Evolutionary conservation across 23 tunicate genomes (phyloP), one percentile per base, ranked within the genome.

Genomic region (Styela plicata): DNA sequence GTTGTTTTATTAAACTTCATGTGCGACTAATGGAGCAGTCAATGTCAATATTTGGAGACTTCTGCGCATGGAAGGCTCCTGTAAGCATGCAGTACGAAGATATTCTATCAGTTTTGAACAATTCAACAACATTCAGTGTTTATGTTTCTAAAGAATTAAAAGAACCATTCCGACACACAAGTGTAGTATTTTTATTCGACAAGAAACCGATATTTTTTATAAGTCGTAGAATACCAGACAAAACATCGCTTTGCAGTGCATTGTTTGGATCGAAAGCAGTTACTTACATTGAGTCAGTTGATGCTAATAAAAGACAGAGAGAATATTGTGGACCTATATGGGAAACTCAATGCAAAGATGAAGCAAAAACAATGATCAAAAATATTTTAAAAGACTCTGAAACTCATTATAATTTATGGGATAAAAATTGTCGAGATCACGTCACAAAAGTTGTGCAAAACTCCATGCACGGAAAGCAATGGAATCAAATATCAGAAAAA

Each of bases 181-280:
- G 77, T 36, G 35, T 71, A 3, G 77, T 28, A 32, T 36, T 71
- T 21, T 34, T 28, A 18, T 71, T 32, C n/a, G 77, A 71, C 29
- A 36, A 36, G 29, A 32, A 71, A 32, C 34, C 77, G 13, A 21
- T 33, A 3, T 71, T 71, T 29, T 16, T 30, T 7, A 32, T 71
- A 71, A 71, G 37, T 34, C 77, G 77, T 3, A 21, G 77, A 22
- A 71, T 71, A 28, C 77, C 77, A n/a, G 77, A 71, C 17, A 71
- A 71, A 29, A 71, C 77, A 3, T 32, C 77, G 3, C 34, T 71
- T 3, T 33, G 24, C 23, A 22, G 3, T 21, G 77, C 77, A 71
- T 21, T 71, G 17, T 30, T 71, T 34, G 77, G 77, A 5, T 33
- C 77, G 23, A 31, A 33, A 21, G 77, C 77, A 34, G 77, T 71